Evolutionary conservation across 2,888 invertebrate species (phyloP).

Genomic region (Monoplex corrugatus): DNA sequence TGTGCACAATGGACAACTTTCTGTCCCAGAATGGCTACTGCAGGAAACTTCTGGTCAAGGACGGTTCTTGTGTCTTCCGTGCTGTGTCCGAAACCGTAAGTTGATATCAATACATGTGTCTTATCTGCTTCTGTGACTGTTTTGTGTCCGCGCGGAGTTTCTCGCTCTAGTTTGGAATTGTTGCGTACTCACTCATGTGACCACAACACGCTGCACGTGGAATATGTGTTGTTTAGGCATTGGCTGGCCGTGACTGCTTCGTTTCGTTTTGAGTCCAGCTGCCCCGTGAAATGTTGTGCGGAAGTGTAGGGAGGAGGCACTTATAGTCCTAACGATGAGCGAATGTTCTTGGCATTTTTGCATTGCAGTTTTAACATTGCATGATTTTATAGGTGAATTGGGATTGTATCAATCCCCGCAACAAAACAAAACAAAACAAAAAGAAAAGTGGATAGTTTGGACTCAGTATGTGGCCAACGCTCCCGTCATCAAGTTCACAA

Average conservation of each 20-base stretch:
- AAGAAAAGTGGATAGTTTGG: too few species aligned
- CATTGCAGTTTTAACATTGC: too few species aligned
- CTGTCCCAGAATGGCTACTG: conserved; percentile 86
- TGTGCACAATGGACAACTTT: conserved; percentile 67
- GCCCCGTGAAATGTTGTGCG: conserved; percentile 16
- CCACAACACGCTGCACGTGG: conserved; percentile 23
- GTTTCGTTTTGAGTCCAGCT: neutral
- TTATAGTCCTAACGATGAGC: too few species aligned
- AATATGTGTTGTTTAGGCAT: neutral
- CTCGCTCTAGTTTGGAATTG: neutral
- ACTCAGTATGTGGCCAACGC: too few species aligned
- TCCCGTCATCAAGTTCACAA: too few species aligned
- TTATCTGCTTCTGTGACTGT: neutral
- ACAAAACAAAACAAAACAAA: too few species aligned
- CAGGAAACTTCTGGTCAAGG: conserved; percentile 93
- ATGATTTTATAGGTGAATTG: too few species aligned
- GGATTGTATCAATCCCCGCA: too few species aligned
- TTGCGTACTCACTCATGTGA: conserved; percentile 10
- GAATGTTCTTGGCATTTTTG: too few species aligned
- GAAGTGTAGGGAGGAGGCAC: too few species aligned
- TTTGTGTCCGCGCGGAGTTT: too few species aligned
- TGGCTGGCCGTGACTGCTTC: neutral
- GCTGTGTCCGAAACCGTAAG: conserved; percentile 91
- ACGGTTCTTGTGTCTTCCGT: conserved; percentile 93
- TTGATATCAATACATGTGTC: neutral